Evolutionary conservation across 1,140 invertebrate species (phyloP).

Genomic region (Gryon sp.): DNA sequence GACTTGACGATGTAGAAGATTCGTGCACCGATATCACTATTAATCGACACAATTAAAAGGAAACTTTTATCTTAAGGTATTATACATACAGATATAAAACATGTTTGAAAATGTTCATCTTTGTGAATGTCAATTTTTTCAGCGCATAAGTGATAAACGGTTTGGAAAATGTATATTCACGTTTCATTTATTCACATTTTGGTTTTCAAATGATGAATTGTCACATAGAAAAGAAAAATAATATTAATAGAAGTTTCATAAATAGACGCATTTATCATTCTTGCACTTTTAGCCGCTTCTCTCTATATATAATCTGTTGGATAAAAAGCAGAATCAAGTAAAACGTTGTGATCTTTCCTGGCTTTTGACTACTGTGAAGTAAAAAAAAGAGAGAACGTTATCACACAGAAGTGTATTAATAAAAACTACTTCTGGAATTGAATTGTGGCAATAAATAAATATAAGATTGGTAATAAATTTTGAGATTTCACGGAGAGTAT

Average conservation of each 20-base stretch:
- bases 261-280: constrained; percentile 33
- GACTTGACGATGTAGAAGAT: constrained; percentile 15
- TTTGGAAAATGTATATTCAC: no score
- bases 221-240: constrained; percentile 28
- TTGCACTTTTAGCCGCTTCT: not conserved
- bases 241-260: constrained; percentile 25
- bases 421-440: no score
- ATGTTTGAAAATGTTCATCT: no score
- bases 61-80: constrained; percentile 14
- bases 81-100: no score
- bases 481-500: no score
- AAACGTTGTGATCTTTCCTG: constrained; percentile 10
- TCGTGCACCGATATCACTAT: constrained; percentile 15
- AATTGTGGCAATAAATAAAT: no score
- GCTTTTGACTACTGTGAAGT: constrained; percentile 8
- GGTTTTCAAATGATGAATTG: not conserved
- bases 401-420: no score
- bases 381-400: no score
- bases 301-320: constrained; percentile 6
- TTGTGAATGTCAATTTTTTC: no score
- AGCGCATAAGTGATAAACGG: no score
- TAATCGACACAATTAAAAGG: constrained; percentile 23
- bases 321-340: constrained; percentile 14
- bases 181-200: not conserved
- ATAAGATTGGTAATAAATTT: no score